These are phyloP conservation scores for Noturus placidus DNA, from an alignment of 2,113 vertebrate species.

Conservation along the genomic window DNA sequence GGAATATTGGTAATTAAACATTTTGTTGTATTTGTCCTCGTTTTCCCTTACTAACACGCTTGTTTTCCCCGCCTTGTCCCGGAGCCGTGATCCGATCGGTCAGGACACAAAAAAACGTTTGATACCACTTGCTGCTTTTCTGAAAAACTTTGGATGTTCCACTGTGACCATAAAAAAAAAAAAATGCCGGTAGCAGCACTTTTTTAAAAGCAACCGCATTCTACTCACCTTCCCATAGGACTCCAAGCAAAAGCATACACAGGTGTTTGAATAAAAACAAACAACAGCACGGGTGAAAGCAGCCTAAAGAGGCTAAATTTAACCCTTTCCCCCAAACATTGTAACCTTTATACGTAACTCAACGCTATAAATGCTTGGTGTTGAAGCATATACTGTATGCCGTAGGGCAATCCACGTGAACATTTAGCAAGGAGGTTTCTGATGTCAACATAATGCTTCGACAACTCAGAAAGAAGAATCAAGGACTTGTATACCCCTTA, in stretches of 20 bases:
- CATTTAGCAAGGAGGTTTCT: constrained; percentile 52
- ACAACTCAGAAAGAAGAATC: constrained; percentile 44
- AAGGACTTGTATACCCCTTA: constrained; percentile 43
- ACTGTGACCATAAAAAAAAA: background rate
- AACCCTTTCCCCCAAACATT: background rate
- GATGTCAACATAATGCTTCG: constrained; percentile 55
- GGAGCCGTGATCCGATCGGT: constrained; percentile 38
- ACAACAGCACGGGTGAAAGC: background rate
- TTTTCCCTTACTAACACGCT: background rate
- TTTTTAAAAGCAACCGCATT: background rate
- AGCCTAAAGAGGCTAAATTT: background rate
- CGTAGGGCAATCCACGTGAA: constrained; percentile 46
- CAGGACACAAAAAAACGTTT: background rate
- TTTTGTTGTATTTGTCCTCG: background rate
- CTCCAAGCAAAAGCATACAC: background rate
- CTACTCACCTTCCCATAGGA: background rate
- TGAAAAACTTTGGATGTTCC: background rate
- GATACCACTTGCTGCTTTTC: background rate
- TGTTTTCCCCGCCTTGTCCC: background rate
- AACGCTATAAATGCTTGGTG: constrained; percentile 52
- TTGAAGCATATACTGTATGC: constrained; percentile 49
- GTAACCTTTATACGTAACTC: constrained; percentile 23
- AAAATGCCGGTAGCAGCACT: background rate
- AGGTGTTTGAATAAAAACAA: background rate
- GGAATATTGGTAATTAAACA: background rate